Evolutionary conservation across 2,888 invertebrate species (phyloP), one percentile per base, ranked within the genome.

Genomic region (Stegophylla sp.): DNA sequence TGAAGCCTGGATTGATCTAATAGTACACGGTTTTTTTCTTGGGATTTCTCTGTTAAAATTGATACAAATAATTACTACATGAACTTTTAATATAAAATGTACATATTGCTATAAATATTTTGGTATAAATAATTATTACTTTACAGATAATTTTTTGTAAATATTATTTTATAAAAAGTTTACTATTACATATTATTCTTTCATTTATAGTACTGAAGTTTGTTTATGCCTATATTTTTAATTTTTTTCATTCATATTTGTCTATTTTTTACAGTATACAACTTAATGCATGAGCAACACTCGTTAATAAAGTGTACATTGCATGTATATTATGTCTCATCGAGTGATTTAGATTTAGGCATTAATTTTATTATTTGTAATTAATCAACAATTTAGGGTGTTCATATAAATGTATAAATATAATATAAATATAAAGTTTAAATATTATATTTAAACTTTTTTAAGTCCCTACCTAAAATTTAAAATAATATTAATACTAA

Each of bases 1-100:
- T 91, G 90, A 82, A 91, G 87, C 66, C 89, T 88, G 85, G 90
- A 90, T 86, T 89, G 89, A 74, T 85, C 88, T 45, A 91, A 88
- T 84, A 89, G 88, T 84, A 87, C 88, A 81, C 90, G 87, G 17
- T 87, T 87, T 81, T 86, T 85, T 77, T 88, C 87, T 85, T 91
- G 91, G 26, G 89, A 88, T 83, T 87, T 85, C 86, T 89, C 90
- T 91, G 85, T 34, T 34, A 66, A 87, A 88, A 83, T 59, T n/a
- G 5, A 56, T 5, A 56, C 53, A 23, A 59, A 59, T 59, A 23
- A 23, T 59, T 56, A 1, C 12, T 56, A 10, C 10, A 12, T 56
- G 10, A 2, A 59, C 23, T 48, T 9, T 17, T 9, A 48, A 48
- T 17, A 48, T 15, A 10, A 12, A 9, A 48, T 48, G 12, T 12